Evolutionary conservation across 2,113 vertebrate species (phyloP), one percentile per base, ranked within the genome.

Genomic region (Picathartes gymnocephalus): DNA sequence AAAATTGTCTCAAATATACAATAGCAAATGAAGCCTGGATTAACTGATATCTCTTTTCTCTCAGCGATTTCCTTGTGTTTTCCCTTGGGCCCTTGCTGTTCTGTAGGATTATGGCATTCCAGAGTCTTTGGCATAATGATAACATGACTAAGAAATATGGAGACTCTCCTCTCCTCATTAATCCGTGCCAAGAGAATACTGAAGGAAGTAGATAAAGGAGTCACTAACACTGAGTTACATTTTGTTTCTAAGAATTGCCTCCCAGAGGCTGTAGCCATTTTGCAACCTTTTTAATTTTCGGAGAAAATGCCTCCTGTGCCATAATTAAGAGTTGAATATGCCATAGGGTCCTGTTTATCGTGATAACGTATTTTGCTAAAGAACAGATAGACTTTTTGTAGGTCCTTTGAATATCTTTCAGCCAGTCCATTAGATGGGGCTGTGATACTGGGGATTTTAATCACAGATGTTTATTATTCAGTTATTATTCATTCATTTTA

Each of bases 371-470:
- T 86, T 90, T 90, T 94, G 50, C 68, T 57, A 30, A 18, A 93
- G 54, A 88, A 71, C 31, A 77, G 40, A 79, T 19, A 81, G 40
- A 23, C 16, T 61, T 53, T 72, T 69, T 45, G 48, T 37, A 54
- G 42, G 30, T 86, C 54, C 48, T 92, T 65, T 47, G 53, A 81
- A 76, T 89, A 79, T 69, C 94, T 93, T 97, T 91, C 87, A 93
- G 50, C 90, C 87, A 90, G 91, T 86, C 96, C 96, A 96, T 90
- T 96, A 97, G 96, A 94, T 96, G 96, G 95, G 90, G 96, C 96
- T 97, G 94, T 95, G 90, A 97, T 92, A 92, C 95, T 88, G 84
- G 62, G 71, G 71, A 96, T 96, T 91, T 90, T 91, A 92, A 83
- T 88, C 33, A 73, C 62, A 20, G 19, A n/a, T 85, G 70, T 51